These are phyloP conservation scores for Malurus melanocephalus DNA, from an alignment of 2,113 vertebrate species.

Conservation along the genomic window DNA sequence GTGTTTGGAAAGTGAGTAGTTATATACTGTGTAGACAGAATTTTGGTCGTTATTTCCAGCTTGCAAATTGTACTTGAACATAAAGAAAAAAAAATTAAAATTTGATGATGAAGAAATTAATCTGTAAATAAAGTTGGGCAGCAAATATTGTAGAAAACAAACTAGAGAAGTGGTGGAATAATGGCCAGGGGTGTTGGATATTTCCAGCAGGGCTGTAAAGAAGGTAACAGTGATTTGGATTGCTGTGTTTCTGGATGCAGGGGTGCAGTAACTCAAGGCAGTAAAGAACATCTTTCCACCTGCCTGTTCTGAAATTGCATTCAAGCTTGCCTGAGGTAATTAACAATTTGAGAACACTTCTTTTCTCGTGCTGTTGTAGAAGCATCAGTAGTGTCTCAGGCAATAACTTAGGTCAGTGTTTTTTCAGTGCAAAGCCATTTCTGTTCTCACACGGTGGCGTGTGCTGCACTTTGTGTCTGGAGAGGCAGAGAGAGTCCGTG, in stretches of 20 bases:
- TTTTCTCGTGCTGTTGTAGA: background rate
- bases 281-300: background rate
- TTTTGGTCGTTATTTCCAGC: constrained; percentile 1
- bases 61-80: background rate
- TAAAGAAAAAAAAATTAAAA: background rate
- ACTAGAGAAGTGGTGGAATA: background rate
- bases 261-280: background rate
- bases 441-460: background rate
- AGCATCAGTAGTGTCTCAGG: accelerated
- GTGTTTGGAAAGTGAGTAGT: constrained; percentile 27
- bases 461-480: background rate
- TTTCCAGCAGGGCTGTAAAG: background rate
- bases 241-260: background rate
- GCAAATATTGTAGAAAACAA: background rate
- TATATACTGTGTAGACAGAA: background rate
- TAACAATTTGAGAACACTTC: background rate
- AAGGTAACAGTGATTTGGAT: background rate
- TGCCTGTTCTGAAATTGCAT: background rate
- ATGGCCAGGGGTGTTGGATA: background rate
- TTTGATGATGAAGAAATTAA: background rate
- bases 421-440: background rate
- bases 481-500: background rate
- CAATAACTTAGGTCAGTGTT: background rate
- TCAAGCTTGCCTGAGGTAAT: background rate
- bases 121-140: background rate